Evolutionary conservation across 1,140 invertebrate genomes (phyloP).

Genomic region (Colletes latitarsis): DNA sequence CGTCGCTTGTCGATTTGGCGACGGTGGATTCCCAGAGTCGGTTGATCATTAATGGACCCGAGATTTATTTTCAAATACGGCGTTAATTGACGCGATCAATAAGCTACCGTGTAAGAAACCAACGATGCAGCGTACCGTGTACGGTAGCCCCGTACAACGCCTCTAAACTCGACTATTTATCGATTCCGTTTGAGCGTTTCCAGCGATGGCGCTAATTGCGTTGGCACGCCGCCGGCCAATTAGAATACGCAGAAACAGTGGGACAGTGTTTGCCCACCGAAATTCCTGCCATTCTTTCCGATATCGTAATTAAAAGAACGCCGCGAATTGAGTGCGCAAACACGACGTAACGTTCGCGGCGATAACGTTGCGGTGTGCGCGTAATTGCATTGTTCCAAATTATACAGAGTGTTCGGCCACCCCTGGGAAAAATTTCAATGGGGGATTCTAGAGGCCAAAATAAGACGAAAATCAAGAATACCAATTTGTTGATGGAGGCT

Average conservation of each 20-base stretch:
- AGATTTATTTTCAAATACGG: constrained; percentile 5
- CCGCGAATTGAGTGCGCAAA: background rate
- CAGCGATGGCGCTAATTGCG: constrained; percentile 14
- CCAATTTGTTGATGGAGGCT: too few species aligned
- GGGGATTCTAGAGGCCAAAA: too few species aligned
- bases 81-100: constrained; percentile 35
- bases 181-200: constrained; percentile 10
- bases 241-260: constrained; percentile 13
- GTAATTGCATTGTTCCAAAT: too few species aligned
- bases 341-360: background rate
- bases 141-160: background rate
- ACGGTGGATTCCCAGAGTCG: background rate
- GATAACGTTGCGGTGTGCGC: background rate
- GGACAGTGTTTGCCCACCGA: background rate
- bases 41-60: background rate
- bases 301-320: background rate
- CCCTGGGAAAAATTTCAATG: too few species aligned
- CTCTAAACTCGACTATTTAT: constrained; percentile 29
- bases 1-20: background rate
- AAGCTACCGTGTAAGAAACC: background rate
- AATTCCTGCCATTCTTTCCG: background rate
- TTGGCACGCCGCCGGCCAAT: constrained; percentile 38
- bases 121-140: background rate
- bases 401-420: too few species aligned
- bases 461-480: too few species aligned